Evolutionary conservation across 2,113 vertebrate genomes (phyloP).

Genomic region (Phasianus colchicus): DNA sequence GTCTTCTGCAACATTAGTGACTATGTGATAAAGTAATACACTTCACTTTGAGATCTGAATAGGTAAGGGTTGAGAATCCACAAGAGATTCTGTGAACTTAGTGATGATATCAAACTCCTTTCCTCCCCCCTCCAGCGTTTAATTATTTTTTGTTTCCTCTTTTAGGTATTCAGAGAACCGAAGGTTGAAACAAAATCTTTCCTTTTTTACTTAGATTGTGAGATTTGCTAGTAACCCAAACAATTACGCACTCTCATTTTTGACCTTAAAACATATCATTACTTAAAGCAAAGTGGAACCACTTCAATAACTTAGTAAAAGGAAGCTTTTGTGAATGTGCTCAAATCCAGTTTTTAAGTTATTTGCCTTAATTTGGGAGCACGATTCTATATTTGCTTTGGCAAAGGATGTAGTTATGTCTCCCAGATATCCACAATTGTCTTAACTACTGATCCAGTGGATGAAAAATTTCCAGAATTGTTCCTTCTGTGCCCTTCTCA

Average conservation of each 20-base stretch:
- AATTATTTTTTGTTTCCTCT: neutral
- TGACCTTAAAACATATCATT: neutral
- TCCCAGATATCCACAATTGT: neutral
- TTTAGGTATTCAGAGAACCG: neutral
- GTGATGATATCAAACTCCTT: neutral
- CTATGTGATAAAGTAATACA: neutral
- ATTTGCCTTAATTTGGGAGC: neutral
- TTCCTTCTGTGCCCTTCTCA: neutral
- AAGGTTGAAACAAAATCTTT: neutral
- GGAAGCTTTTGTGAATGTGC: neutral
- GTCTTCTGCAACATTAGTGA: too few species aligned
- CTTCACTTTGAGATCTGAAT: neutral
- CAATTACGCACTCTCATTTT: neutral
- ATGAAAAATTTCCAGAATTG: neutral
- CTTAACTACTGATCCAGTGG: neutral
- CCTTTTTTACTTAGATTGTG: rapidly evolving
- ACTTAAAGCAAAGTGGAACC: neutral
- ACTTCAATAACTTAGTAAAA: neutral
- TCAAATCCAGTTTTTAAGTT: neutral
- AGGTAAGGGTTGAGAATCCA: neutral
- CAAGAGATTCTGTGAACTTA: neutral
- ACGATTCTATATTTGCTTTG: neutral
- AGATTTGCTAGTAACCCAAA: neutral
- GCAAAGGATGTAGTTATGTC: neutral
- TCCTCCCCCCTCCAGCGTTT: neutral